Conservation (phyloP, 2,797 vertebrate species). For the Alca torda region DNA sequence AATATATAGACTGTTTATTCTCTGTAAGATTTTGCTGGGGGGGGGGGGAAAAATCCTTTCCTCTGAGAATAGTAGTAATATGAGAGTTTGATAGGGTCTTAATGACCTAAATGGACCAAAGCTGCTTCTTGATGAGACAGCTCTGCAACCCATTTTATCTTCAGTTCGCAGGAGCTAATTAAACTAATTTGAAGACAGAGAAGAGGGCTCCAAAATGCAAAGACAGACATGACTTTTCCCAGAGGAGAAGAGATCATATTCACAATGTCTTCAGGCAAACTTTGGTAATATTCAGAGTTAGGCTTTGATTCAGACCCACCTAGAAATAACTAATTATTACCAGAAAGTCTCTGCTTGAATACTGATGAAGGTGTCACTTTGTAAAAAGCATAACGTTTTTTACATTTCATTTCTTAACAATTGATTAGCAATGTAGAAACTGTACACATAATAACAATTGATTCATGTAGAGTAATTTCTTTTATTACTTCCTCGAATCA, state of each 20-base stretch:
- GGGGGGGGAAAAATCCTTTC: background rate
- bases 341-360: background rate
- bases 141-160: background rate
- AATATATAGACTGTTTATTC: background rate
- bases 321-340: constrained; percentile 1
- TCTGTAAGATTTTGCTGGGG: background rate
- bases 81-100: background rate
- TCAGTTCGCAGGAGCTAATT: constrained; percentile 24
- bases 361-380: background rate
- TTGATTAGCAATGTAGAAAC: background rate
- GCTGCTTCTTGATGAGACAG: background rate
- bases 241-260: background rate
- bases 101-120: constrained; percentile 2
- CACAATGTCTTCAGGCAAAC: background rate
- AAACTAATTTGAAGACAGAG: constrained; percentile 23
- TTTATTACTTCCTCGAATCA: background rate
- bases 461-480: background rate
- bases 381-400: background rate
- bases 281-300: background rate
- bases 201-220: background rate
- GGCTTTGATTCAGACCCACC: background rate
- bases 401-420: background rate
- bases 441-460: background rate
- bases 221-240: background rate
- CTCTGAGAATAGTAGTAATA: background rate